phyloP scores from a whole-genome alignment of 2,888 invertebrate genomes.

The Cordilura impudica region DNA sequence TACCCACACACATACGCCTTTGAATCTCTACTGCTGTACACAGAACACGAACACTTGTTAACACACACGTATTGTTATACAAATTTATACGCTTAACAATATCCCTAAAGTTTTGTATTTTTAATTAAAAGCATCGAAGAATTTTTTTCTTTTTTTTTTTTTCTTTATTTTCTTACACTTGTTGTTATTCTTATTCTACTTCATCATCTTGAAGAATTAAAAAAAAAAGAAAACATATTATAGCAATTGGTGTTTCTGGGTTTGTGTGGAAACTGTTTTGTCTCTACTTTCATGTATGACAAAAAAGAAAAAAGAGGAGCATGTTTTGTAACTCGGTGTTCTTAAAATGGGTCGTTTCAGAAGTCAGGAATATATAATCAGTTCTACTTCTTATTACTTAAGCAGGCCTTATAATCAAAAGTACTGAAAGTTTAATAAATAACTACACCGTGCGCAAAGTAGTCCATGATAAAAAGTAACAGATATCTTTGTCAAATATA shows the following conservation, averaged over 20 bases:
- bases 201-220: conserved; percentile 29
- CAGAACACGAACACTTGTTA: conserved; percentile 57
- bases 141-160: conserved; percentile 12
- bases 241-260: conserved; percentile 21
- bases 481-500: too few relatives aligned
- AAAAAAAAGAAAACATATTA: conserved; percentile 14
- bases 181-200: conserved; percentile 20
- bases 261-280: conserved; percentile 14
- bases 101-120: conserved; percentile 57
- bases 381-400: too few relatives aligned
- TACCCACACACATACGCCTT: background rate
- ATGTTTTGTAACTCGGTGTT: background rate
- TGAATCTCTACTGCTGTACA: conserved; percentile 37
- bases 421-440: too few relatives aligned
- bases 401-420: too few relatives aligned
- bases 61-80: conserved; percentile 55
- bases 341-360: background rate
- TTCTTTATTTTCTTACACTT: background rate
- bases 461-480: too few relatives aligned
- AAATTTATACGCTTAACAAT: conserved; percentile 57
- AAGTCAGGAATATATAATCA: too few relatives aligned
- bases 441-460: too few relatives aligned
- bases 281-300: conserved; percentile 22
- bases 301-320: conserved; percentile 19
- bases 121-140: conserved; percentile 59